phyloP scores from a whole-genome alignment of 2,888 invertebrate genomes.

The Ophonus ardosiacus region DNA sequence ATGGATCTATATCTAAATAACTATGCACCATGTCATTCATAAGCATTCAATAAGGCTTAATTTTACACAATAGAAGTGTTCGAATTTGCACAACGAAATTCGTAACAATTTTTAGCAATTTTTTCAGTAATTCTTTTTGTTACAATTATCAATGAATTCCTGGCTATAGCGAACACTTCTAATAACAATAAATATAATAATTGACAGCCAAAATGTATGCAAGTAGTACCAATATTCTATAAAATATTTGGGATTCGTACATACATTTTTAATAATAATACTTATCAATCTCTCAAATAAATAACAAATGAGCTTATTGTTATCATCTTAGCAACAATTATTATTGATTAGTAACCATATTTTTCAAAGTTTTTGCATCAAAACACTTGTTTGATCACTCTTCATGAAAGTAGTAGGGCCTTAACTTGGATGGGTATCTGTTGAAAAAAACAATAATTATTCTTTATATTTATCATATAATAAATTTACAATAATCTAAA shows the following conservation, averaged over 20 bases:
- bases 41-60: constrained; percentile 10
- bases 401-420: constrained; percentile 7
- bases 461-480: background rate
- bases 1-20: constrained; percentile 21
- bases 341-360: background rate
- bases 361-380: background rate
- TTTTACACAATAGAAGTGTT: background rate
- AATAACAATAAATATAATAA: background rate
- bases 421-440: constrained; percentile 45
- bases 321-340: background rate
- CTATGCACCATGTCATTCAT: constrained; percentile 49
- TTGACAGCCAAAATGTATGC: background rate
- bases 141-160: background rate
- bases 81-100: background rate
- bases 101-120: background rate
- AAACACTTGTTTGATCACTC: background rate
- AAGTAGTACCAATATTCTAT: background rate
- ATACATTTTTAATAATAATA: background rate
- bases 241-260: background rate
- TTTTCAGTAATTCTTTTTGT: background rate
- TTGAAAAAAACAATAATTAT: constrained; percentile 1
- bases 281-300: background rate
- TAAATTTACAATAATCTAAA: background rate
- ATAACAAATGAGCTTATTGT: background rate
- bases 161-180: background rate